These are phyloP conservation scores for Pachyrhynchus sulphureomaculatus DNA, from an alignment of 1,140 invertebrate species.

Conservation along the genomic window DNA sequence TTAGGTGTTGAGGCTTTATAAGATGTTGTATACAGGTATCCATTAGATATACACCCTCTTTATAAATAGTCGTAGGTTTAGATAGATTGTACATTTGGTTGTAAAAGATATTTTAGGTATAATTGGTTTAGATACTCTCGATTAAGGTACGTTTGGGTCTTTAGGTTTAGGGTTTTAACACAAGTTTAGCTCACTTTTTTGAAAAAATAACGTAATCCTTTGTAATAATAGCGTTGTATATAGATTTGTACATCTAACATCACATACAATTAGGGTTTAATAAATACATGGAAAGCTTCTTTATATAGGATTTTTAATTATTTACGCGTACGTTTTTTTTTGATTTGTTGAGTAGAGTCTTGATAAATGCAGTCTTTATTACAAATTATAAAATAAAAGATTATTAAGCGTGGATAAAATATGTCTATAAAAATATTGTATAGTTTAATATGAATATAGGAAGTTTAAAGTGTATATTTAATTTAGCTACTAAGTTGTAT, in stretches of 20 bases:
- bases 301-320: background rate
- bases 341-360: background rate
- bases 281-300: background rate
- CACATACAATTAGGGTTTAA: background rate
- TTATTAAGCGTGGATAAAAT: background rate
- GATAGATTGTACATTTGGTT: background rate
- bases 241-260: background rate
- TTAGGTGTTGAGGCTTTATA: too few species aligned
- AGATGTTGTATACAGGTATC: too few species aligned
- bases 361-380: conserved; percentile 4
- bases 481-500: conserved; percentile 9
- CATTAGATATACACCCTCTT: too few species aligned
- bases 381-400: background rate
- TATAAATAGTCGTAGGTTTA: too few species aligned
- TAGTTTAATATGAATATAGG: conserved; percentile 2
- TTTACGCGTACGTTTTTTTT: background rate
- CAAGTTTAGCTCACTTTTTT: too few species aligned
- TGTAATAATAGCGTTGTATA: conserved; percentile 3
- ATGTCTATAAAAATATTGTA: conserved; percentile 16
- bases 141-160: too few species aligned
- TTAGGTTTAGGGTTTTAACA: too few species aligned
- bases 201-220: background rate
- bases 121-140: too few species aligned
- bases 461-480: conserved; percentile 6
- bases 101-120: too few species aligned